Evolutionary conservation across 1,140 invertebrate genomes (phyloP), one percentile per base, ranked within the genome.

Genomic region (Mercenaria mercenaria): DNA sequence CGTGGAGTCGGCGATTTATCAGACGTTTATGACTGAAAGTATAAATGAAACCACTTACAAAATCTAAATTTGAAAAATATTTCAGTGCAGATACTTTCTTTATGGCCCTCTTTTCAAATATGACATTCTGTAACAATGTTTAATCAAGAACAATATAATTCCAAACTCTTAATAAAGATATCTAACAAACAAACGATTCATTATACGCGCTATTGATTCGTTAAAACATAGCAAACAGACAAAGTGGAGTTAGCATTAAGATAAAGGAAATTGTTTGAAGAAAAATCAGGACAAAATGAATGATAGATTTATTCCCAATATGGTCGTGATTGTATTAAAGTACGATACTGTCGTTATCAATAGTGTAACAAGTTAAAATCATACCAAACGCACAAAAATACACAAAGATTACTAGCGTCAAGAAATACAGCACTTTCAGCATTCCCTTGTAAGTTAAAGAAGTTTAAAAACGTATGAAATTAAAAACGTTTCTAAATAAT

Each of bases 121-220:
- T 88, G 77, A 34, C 61, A 79, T 69, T 52, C 86, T 41, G 74
- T 80, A 64, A 80, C 76, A 52, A 47, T 88, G 86, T 88, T 88
- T 88, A 88, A 88, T 79, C 86, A 81, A 69, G 86, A 59, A 88
- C 76, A 80, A 88, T 72, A 88, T 88, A 81, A 88, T 88, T 80
- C 77, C 77, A 50, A 56, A 88, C 76, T 41, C 76, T 88, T 88
- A 80, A 88, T 88, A 88, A 88, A 88, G 86, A 88, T 81, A 88
- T 77, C 86, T 43, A 69, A 50, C 77, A 87, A 88, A 81, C 86
- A 81, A 81, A 64, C 77, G 86, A 88, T 80, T 88, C 86, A 88
- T 88, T 88, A 88, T 80, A 61, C 50, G 43, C 86, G 23, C 56
- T 81, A 88, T 88, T 88, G 86, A 88, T 88, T 81, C 39, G 76